Evolutionary conservation across 2,888 invertebrate species (phyloP), one percentile per base, ranked within the genome.

Genomic region (Allophyes oxyacanthae): DNA sequence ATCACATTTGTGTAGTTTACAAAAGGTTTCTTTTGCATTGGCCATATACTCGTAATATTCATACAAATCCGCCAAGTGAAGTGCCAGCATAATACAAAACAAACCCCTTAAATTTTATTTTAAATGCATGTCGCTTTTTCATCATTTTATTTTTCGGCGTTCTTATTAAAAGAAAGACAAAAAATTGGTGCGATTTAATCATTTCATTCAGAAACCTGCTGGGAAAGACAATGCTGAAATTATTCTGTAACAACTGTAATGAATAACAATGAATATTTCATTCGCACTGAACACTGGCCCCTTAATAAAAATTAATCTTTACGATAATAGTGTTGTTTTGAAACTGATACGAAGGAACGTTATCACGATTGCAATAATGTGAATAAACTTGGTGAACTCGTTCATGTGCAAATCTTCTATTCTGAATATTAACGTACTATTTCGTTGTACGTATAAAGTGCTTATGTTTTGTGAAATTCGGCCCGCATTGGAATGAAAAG

Each of bases 251-350:
- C 85, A 87, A 89, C 87, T 87, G 87, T 82, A 75, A 84, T 81
- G 82, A 83, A 88, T 88, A 88, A 88, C 88, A 91, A 89, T 87
- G 86, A 88, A 88, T 85, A 81, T 83, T 83, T 87, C 82, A 83
- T 87, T 78, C 83, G 79, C 80, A 73, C 78, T 83, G 83, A 85
- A 79, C 78, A 84, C 80, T 78, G 76, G 79, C 78, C 83, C 81
- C 82, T 84, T 85, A 75, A 78, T 83, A 79, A 81, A 84, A 81
- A 84, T 83, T 83, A 76, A 80, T 82, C 76, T 75, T 69, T 61
- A 54, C 40, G 41, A 32, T 59, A 46, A 32, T 59, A 46, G 44
- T 45, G 40, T 38, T 51, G 50, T 50, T 14, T 43, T 46, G 11
- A 38, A 45, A 34, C 11, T 32, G 48, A 53, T 59, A 49, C 52